A percentile compares a stretch with the other conserved stretches of the same genome.
Conservation (phyloP, 23 tunicate genomes). For the Oikopleura dioica region DNA sequence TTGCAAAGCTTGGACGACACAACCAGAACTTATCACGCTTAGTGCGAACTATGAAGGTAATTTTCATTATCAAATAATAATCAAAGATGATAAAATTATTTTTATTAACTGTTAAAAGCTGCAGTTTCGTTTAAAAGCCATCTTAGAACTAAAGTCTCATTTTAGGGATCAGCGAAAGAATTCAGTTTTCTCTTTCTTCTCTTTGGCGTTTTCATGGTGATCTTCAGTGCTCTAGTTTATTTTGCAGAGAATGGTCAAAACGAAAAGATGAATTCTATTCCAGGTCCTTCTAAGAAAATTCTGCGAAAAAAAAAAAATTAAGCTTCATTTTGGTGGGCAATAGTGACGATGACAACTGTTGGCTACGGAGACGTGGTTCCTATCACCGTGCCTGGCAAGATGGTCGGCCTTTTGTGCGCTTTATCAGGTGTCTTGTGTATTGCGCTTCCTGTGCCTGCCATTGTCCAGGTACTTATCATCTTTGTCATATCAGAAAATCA, state of each 20-base stretch:
- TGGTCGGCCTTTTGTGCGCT: conserved; percentile 82
- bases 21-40: neutral
- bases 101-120: no score
- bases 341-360: conserved; percentile 10
- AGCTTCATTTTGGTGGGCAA: conserved; percentile 9
- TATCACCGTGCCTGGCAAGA: conserved; percentile 40
- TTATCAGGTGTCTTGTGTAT: conserved; percentile 73
- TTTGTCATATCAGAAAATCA: no score
- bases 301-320: neutral
- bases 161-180: conserved; percentile 3
- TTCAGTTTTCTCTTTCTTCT: conserved; percentile 8
- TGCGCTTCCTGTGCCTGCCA: conserved; percentile 94
- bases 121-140: no score
- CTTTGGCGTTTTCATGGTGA: conserved; percentile 7
- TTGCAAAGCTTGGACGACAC: conserved; percentile 8
- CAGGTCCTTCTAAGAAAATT: no score
- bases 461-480: no score
- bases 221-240: conserved; percentile 8
- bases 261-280: neutral
- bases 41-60: conserved; percentile 8
- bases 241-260: conserved; percentile 10
- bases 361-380: conserved; percentile 73
- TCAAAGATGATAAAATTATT: no score
- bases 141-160: no score
- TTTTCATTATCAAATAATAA: no score